Evolutionary conservation across 1,140 invertebrate genomes (phyloP).

Genomic region (Copidosoma floridanum): DNA sequence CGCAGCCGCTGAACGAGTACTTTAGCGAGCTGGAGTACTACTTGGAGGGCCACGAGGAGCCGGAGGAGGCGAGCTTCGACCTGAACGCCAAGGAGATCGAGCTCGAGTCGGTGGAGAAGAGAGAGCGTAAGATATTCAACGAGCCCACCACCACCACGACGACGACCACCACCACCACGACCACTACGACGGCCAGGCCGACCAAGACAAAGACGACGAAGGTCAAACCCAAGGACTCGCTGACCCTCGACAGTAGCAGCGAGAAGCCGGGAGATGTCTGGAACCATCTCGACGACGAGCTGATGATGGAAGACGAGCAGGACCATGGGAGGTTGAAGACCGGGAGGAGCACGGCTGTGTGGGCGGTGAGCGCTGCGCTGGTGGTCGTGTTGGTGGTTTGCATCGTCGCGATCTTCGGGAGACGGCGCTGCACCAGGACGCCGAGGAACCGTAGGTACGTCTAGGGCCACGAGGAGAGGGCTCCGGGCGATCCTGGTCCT

Average conservation of each 20-base stretch:
- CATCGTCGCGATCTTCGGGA: slow-evolving; percentile 46
- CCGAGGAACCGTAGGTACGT: slow-evolving; percentile 53
- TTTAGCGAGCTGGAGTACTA: slow-evolving; percentile 42
- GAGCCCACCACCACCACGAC: slow-evolving; percentile 29
- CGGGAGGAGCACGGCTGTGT: slow-evolving; percentile 46
- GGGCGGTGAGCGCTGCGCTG: slow-evolving; percentile 43
- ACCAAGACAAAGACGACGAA: background rate
- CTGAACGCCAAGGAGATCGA: slow-evolving; percentile 30
- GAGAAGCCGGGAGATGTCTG: background rate
- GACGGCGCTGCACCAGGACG: slow-evolving; percentile 42
- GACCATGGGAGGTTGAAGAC: slow-evolving; percentile 33
- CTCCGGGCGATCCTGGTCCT: background rate
- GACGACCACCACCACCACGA: slow-evolving; percentile 10
- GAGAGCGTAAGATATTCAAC: slow-evolving; percentile 29
- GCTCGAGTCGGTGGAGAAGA: slow-evolving; percentile 32
- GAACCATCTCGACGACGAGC: background rate
- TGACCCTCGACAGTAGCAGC: background rate
- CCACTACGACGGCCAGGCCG: background rate
- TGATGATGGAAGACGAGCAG: background rate
- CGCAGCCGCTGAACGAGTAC: slow-evolving; percentile 33
- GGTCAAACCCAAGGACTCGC: slow-evolving; percentile 12
- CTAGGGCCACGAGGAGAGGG: slow-evolving; percentile 25
- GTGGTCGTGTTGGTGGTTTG: slow-evolving; percentile 43
- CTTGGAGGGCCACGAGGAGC: slow-evolving; percentile 33
- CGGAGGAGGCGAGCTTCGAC: slow-evolving; percentile 23